Percentiles rank a stretch among this genome's conserved stretches.
phyloP scores from a whole-genome alignment of 2,113 vertebrate species.

The Vombatus ursinus region DNA sequence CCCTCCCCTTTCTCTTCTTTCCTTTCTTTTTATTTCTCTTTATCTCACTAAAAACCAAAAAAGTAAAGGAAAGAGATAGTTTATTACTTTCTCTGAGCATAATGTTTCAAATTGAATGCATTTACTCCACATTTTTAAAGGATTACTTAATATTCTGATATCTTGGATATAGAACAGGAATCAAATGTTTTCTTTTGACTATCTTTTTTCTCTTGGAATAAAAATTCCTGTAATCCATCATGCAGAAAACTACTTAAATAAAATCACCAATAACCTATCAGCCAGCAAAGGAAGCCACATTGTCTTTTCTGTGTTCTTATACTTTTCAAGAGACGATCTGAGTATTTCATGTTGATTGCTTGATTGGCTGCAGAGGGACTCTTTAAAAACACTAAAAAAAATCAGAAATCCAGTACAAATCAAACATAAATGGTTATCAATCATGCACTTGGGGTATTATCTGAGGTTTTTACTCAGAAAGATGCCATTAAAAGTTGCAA shows the following conservation, averaged over 20 bases:
- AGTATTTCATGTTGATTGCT: conserved; percentile 91
- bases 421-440: conserved; percentile 85
- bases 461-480: conserved; percentile 88
- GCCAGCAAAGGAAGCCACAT: conserved; percentile 75
- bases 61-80: conserved; percentile 62
- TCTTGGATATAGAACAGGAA: conserved; percentile 55
- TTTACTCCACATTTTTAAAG: conserved; percentile 69
- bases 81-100: conserved; percentile 17
- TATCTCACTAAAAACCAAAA: conserved; percentile 51
- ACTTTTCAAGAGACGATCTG: conserved; percentile 84
- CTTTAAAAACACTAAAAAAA: conserved; percentile 90
- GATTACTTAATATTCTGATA: conserved; percentile 60
- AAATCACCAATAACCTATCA: conserved; percentile 80
- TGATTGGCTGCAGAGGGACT: conserved; percentile 92
- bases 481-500: conserved; percentile 90
- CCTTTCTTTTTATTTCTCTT: not conserved
- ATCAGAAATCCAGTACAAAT: conserved; percentile 89
- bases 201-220: conserved; percentile 83
- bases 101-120: conserved; percentile 47
- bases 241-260: conserved; percentile 82
- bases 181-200: conserved; percentile 76
- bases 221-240: conserved; percentile 85
- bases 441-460: conserved; percentile 84
- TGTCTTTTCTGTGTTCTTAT: conserved; percentile 84
- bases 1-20: not conserved